Evolutionary conservation across 2,888 invertebrate species (phyloP), one percentile per base, ranked within the genome.

Genomic region (Panorpa germanica): DNA sequence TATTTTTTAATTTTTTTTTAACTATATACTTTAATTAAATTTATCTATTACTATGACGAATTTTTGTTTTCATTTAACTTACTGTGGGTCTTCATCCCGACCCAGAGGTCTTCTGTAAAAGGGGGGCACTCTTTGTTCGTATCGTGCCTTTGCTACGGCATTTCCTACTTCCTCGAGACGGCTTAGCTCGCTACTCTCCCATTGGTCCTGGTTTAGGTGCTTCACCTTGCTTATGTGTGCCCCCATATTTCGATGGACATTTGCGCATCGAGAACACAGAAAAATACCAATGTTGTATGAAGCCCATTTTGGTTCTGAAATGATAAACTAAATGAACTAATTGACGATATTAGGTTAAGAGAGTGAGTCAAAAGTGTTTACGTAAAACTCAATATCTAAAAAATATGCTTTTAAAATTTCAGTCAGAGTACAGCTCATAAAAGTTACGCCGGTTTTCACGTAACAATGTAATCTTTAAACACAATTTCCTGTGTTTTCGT

Each of bases 221-320:
- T 85, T 86, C 6, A 85, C 80, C 59, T 85, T 81, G 45, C 83
- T 83, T 45, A 85, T 78, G 45, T 85, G 83, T 2, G 77, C 75
- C 3, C 85, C 85, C 69, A 88, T 73, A 30, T 74, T 70, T 13
- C 82, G 65, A 51, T 88, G 86, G 28, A 85, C 71, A 14, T 76
- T 75, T 1, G 85, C 83, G 52, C 86, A 86, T 35, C 76, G 64
- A 44, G 74, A 73, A 49, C 86, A 86, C 37, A 86, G 64, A 50
- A 86, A 86, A 41, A 85, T 78, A 16, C 86, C 85, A 38, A 86
- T 64, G 47, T 83, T 85, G 61, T 81, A 83, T 1, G 83, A 85
- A 3, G 83, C 83, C 81, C 82, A 86, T 61, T 83, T 82, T 29
- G 81, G 77, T 54, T 71, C 82, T 83, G 55, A 8, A 65, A 62